Evolutionary conservation across 2,888 invertebrate genomes (phyloP), one percentile per base, ranked within the genome.

Genomic region (Myathropa florea): DNA sequence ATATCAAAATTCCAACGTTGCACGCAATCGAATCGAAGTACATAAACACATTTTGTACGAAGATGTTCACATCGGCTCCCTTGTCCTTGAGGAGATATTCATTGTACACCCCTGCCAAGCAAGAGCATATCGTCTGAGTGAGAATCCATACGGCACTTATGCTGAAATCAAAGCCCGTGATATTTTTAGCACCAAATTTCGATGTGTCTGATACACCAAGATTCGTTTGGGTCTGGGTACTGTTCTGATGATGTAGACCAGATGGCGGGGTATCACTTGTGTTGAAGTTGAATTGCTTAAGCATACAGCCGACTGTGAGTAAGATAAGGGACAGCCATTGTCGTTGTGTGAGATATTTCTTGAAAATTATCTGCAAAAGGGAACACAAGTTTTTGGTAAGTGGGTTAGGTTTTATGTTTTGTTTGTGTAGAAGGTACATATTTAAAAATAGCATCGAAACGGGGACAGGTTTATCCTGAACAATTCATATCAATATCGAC

Each of bases 31-130:
- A 98, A 92, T 98, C 97, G 30, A 97, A 91, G 92, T 98, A 98
- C 97, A 98, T 98, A 90, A 97, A 98, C 7, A 98, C 95, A 92
- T 98, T 99, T 93, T 98, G 98, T 88, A 98, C 93, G 93, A 97
- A 97, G 90, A 98, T 96, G 91, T 98, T 96, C 0, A 98, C 96
- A 88, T 96, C 95, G 2, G 95, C 95, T 21, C 97, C 97, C 89
- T 96, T 95, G 30, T 96, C 96, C 93, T 98, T 98, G 3, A 99
- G 93, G 71, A 99, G 93, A 92, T 97, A 98, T 91, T 99, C 98
- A 91, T 98, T 98, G 92, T 98, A 99, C 3, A 98, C 98, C 6
- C 98, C 98, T 0, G 98, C 98, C 83, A 98, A 93, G 89, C 98
- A 98, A 0, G 98, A 98, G 91, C 97, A 98, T 88, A 98, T 94